phyloP scores from a whole-genome alignment of 2,113 vertebrate species.

The Pedetes capensis region DNA sequence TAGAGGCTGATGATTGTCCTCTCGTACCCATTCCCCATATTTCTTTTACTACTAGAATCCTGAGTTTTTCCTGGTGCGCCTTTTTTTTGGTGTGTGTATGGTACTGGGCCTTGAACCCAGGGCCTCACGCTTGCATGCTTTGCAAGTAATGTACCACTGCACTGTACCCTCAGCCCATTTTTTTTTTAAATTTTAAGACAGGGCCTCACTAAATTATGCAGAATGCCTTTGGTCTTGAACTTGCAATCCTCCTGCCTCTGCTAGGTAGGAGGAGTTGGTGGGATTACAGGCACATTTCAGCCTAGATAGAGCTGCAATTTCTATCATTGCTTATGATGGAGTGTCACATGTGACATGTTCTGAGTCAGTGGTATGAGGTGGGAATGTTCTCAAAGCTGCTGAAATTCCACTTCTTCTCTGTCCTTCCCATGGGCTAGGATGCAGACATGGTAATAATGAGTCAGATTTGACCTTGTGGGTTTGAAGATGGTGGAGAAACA shows the following conservation, averaged over 20 bases:
- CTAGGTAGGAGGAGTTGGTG: too few species aligned
- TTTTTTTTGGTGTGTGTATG: too few species aligned
- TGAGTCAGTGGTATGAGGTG: background rate
- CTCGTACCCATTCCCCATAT: background rate
- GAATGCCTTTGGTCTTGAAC: too few species aligned
- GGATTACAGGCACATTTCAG: background rate
- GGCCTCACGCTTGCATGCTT: too few species aligned
- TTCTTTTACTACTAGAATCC: background rate
- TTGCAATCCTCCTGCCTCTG: too few species aligned
- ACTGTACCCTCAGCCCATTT: too few species aligned
- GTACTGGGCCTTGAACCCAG: too few species aligned
- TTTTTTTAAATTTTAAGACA: too few species aligned
- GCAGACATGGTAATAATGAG: background rate
- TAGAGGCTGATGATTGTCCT: background rate
- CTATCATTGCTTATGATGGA: background rate
- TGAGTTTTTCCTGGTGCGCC: background rate
- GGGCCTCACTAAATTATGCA: too few species aligned
- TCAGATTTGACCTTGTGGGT: background rate
- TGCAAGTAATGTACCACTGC: too few species aligned
- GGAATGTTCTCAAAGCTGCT: background rate
- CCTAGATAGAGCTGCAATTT: background rate
- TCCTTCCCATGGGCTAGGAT: background rate
- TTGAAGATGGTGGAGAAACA: background rate
- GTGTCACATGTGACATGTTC: background rate
- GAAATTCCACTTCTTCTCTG: background rate